A percentile compares a stretch with the other conserved stretches of the same genome.
Conservation (phyloP, 2,113 vertebrate species). For the Holacanthus passer region DNA sequence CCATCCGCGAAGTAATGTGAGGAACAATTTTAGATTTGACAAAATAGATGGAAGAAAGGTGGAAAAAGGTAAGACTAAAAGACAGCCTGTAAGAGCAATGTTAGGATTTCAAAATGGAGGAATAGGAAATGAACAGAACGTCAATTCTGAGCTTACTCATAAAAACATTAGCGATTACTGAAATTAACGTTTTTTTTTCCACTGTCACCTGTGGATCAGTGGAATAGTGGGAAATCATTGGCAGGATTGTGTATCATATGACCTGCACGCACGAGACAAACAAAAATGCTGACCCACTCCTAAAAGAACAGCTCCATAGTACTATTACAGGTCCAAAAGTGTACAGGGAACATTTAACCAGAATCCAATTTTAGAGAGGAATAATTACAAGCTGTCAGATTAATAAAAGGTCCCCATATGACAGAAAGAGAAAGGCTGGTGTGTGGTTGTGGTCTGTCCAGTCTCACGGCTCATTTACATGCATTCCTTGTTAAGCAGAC, state of each 20-base stretch:
- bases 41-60: no score
- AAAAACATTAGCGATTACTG: no score
- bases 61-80: neutral
- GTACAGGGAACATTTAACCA: neutral
- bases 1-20: no score
- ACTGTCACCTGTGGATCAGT: neutral
- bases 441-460: neutral
- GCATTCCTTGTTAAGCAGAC: constrained; percentile 15
- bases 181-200: no score
- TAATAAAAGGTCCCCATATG: neutral
- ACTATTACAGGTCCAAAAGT: neutral
- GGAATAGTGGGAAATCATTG: neutral
- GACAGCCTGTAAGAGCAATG: no score
- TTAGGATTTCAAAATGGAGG: no score
- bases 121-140: neutral
- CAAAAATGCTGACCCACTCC: neutral
- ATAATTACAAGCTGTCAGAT: neutral
- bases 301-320: neutral
- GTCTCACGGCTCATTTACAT: constrained; percentile 51
- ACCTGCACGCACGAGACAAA: neutral
- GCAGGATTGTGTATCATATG: neutral
- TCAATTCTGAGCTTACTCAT: neutral
- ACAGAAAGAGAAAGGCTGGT: neutral
- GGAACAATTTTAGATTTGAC: no score
- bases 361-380: neutral